Conservation (phyloP, 2,888 invertebrate species). For the Coelopa pilipes region DNA sequence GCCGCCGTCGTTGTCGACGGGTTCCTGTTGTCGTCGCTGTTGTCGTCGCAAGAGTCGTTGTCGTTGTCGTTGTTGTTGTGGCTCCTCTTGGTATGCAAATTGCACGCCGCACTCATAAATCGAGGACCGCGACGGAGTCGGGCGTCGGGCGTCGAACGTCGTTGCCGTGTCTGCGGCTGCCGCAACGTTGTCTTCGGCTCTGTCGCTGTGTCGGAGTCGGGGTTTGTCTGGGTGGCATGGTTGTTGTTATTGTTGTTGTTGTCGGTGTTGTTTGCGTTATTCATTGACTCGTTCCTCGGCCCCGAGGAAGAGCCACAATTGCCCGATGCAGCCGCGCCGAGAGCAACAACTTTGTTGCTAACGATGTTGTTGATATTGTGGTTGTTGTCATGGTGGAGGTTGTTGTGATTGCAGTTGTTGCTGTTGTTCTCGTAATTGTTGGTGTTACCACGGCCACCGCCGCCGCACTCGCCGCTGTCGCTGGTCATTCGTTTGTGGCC, state of each 20-base stretch:
- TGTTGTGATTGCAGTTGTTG: neutral
- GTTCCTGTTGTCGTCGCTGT: neutral
- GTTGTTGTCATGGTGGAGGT: no score
- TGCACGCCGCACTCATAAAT: conserved; percentile 42
- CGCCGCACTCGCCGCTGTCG: conserved; percentile 20
- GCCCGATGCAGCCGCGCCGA: neutral
- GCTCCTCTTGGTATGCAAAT: conserved; percentile 41
- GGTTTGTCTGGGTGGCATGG: neutral
- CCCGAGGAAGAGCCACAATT: neutral
- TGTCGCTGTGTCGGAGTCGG: neutral
- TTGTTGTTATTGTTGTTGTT: neutral
- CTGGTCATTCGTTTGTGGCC: conserved; percentile 38
- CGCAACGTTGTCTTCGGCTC: neutral
- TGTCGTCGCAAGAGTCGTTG: conserved; percentile 10
- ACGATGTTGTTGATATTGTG: neutral
- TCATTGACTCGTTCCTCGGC: conserved; percentile 31
- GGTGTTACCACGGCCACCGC: conserved; percentile 2
- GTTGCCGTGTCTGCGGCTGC: neutral
- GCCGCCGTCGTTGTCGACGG: neutral
- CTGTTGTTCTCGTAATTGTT: neutral
- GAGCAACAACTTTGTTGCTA: neutral
- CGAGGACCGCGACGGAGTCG: conserved; percentile 9
- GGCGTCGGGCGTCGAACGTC: neutral
- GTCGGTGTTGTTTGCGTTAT: neutral
- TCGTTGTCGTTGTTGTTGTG: conserved; percentile 17